Percentiles rank a stretch among this genome's conserved stretches.
Conservation (phyloP, 2,888 invertebrate genomes). For the Strigamia transsilvanica region DNA sequence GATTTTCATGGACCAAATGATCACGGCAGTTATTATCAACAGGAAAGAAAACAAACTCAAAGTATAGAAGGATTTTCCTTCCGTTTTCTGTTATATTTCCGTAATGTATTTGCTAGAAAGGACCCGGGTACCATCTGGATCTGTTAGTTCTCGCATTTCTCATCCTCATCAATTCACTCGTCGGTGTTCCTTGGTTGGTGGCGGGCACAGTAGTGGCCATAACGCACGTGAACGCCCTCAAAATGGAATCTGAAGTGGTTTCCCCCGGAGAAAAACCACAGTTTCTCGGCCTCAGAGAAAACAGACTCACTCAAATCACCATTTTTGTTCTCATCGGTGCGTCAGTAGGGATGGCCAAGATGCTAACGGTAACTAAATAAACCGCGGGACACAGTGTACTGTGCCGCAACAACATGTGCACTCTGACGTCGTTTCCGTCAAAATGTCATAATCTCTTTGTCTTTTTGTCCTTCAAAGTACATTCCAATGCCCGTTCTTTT, state of each 20-base stretch:
- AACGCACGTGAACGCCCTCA: conserved; percentile 66
- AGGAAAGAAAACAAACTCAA: conserved; percentile 68
- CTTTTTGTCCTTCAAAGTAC: conserved; percentile 5
- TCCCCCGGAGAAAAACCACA: conserved; percentile 67
- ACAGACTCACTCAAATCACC: conserved; percentile 51
- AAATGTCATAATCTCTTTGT: no score
- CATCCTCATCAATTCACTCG: conserved; percentile 65
- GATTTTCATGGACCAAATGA: conserved; percentile 70
- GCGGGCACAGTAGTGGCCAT: conserved; percentile 68
- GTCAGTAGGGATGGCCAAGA: conserved; percentile 51
- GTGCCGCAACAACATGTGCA: no score
- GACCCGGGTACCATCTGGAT: conserved; percentile 68
- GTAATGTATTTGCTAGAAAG: conserved; percentile 63
- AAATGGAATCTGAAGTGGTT: conserved; percentile 65
- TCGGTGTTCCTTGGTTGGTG: conserved; percentile 68
- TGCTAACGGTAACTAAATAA: conserved; percentile 41
- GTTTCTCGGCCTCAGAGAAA: conserved; percentile 64
- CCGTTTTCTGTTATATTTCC: conserved; percentile 19
- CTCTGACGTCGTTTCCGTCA: no score
- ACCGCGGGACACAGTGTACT: no score
- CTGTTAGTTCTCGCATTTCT: conserved; percentile 65
- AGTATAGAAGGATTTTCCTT: conserved; percentile 60
- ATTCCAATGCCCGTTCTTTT: conserved; percentile 54
- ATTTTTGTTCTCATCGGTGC: conserved; percentile 52
- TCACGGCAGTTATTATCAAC: conserved; percentile 69